phyloP scores from a whole-genome alignment of 2,113 vertebrate species.

The Callithrix jacchus region DNA sequence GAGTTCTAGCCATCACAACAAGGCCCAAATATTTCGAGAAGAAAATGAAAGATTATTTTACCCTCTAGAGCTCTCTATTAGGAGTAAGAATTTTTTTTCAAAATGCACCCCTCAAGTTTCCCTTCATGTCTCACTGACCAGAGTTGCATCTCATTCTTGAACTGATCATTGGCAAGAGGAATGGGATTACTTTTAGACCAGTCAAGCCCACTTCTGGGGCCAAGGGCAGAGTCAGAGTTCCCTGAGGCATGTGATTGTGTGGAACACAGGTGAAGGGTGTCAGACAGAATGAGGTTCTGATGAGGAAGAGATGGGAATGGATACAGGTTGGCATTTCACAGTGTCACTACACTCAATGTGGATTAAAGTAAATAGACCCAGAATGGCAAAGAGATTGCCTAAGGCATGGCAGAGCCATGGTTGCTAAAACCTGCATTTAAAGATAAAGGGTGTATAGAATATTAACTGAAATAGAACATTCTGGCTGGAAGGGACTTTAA shows the following conservation, averaged over 20 bases:
- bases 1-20: neutral
- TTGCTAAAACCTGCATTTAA: neutral
- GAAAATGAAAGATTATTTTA: neutral
- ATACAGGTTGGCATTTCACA: neutral
- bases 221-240: neutral
- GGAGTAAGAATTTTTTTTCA: neutral
- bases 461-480: neutral
- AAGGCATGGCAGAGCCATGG: neutral
- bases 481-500: neutral
- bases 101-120: neutral
- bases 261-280: neutral
- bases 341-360: neutral
- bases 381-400: neutral
- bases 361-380: neutral
- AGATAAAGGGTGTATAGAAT: neutral
- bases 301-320: neutral
- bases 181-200: neutral
- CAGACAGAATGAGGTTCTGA: neutral
- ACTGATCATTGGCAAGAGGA: neutral
- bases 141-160: neutral
- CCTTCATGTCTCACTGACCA: neutral
- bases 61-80: neutral
- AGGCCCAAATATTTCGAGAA: neutral
- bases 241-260: neutral
- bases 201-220: neutral